Percentiles rank a stretch among this genome's conserved stretches.
Evolutionary conservation across 2,797 vertebrate species (phyloP).

Genomic region (Sebastes elongatus): DNA sequence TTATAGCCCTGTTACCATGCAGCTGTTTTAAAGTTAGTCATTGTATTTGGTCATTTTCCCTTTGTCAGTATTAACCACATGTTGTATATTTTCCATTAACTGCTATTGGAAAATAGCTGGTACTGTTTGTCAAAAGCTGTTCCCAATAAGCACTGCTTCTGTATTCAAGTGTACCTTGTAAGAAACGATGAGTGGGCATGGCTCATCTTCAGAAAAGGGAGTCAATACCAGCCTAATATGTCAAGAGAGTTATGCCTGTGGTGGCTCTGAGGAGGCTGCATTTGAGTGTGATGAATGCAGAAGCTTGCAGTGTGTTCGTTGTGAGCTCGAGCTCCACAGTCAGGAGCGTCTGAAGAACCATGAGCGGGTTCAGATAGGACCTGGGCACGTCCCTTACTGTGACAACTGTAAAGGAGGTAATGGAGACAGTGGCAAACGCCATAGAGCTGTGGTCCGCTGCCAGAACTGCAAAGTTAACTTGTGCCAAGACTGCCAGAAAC

Average conservation of each 20-base stretch:
- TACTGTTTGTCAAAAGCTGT: conserved; percentile 47
- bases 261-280: conserved; percentile 90
- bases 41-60: neutral
- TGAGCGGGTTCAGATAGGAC: conserved; percentile 88
- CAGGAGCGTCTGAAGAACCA: conserved; percentile 91
- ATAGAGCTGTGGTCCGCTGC: conserved; percentile 91
- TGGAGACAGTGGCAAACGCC: conserved; percentile 77
- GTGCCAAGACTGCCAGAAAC: conserved; percentile 95
- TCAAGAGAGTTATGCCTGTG: conserved; percentile 95
- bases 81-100: conserved; percentile 7
- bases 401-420: conserved; percentile 91
- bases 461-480: conserved; percentile 95
- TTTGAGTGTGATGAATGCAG: conserved; percentile 96
- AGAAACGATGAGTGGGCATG: conserved; percentile 90
- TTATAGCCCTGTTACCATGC: conserved; percentile 46
- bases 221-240: conserved; percentile 89
- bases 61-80: conserved; percentile 20
- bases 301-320: conserved; percentile 92
- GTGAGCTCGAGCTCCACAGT: conserved; percentile 92
- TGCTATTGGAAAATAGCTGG: conserved; percentile 26
- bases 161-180: conserved; percentile 39
- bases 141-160: conserved; percentile 46
- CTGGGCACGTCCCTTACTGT: conserved; percentile 92
- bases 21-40: conserved; percentile 41
- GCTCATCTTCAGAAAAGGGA: conserved; percentile 87